A percentile compares a stretch with the other conserved stretches of the same genome.
These are phyloP conservation scores for Melanargia galathea DNA, from an alignment of 2,888 invertebrate species.

Conservation along the genomic window DNA sequence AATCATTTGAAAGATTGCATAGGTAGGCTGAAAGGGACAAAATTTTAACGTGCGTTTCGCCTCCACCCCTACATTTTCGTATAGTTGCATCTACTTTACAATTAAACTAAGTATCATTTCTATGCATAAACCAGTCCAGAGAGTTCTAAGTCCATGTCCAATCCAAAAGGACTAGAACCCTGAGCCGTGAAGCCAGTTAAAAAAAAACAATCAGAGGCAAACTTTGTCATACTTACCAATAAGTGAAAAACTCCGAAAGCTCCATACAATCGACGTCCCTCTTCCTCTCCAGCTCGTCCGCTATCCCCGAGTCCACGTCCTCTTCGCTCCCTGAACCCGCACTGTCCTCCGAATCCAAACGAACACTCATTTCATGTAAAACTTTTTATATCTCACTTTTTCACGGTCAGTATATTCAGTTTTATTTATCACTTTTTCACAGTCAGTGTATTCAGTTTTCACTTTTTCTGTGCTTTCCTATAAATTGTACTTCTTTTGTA, in stretches of 20 bases:
- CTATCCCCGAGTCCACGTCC: slow-evolving; percentile 74
- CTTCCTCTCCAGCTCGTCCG: slow-evolving; percentile 56
- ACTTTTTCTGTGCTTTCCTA: too few species aligned
- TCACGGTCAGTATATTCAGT: slow-evolving; percentile 19
- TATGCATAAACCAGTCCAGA: too few species aligned
- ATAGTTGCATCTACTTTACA: too few species aligned
- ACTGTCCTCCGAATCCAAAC: slow-evolving; percentile 53
- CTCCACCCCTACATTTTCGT: too few species aligned
- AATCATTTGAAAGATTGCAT: too few species aligned
- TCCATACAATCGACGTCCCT: slow-evolving; percentile 70
- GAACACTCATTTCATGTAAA: slow-evolving; percentile 54
- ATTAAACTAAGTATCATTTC: too few species aligned
- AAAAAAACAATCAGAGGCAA: background rate
- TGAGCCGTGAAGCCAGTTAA: too few species aligned
- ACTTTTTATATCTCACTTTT: slow-evolving; percentile 11
- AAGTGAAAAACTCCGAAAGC: slow-evolving; percentile 68
- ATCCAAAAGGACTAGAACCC: too few species aligned
- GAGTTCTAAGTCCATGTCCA: too few species aligned
- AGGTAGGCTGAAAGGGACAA: too few species aligned
- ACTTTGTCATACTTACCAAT: slow-evolving; percentile 62
- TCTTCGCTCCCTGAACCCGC: slow-evolving; percentile 67
- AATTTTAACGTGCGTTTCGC: too few species aligned
- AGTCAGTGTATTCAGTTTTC: background rate
- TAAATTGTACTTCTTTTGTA: too few species aligned
- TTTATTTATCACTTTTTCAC: background rate